These are phyloP conservation scores for Gibbula magus DNA, from an alignment of 2,888 invertebrate genomes.

Conservation along the genomic window DNA sequence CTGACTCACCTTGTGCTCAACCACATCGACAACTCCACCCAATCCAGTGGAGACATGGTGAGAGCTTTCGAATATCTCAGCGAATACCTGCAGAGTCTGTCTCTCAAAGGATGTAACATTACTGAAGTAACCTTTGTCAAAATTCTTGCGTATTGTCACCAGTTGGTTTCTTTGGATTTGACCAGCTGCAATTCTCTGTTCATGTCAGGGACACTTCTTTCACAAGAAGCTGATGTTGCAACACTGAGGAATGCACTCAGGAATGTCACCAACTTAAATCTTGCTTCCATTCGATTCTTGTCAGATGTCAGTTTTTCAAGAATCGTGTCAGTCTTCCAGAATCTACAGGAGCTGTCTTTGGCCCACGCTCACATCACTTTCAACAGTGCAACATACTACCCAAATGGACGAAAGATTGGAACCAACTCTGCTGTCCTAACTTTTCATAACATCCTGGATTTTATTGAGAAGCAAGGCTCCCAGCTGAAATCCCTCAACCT, in stretches of 20 bases:
- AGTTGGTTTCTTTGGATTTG: slow-evolving; percentile 80
- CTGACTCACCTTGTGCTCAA: slow-evolving; percentile 64
- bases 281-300: slow-evolving; percentile 83
- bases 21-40: slow-evolving; percentile 61
- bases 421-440: slow-evolving; percentile 83
- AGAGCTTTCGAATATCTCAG: slow-evolving; percentile 61
- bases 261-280: slow-evolving; percentile 79
- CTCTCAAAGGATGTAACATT: slow-evolving; percentile 68
- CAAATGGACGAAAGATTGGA: slow-evolving; percentile 39
- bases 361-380: slow-evolving; percentile 84
- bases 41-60: slow-evolving; percentile 52
- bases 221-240: slow-evolving; percentile 78
- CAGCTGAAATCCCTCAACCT: slow-evolving; percentile 81
- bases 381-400: slow-evolving; percentile 81
- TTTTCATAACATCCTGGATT: slow-evolving; percentile 81
- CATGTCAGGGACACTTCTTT: slow-evolving; percentile 84
- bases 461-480: slow-evolving; percentile 78
- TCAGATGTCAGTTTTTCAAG: slow-evolving; percentile 85
- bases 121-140: slow-evolving; percentile 66
- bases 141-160: slow-evolving; percentile 69
- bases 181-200: slow-evolving; percentile 83
- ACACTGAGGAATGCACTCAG: slow-evolving; percentile 46
- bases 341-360: slow-evolving; percentile 80
- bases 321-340: slow-evolving; percentile 80
- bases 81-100: slow-evolving; percentile 59